phyloP scores from a whole-genome alignment of 2,888 invertebrate species.

The Oscheius onirici region DNA sequence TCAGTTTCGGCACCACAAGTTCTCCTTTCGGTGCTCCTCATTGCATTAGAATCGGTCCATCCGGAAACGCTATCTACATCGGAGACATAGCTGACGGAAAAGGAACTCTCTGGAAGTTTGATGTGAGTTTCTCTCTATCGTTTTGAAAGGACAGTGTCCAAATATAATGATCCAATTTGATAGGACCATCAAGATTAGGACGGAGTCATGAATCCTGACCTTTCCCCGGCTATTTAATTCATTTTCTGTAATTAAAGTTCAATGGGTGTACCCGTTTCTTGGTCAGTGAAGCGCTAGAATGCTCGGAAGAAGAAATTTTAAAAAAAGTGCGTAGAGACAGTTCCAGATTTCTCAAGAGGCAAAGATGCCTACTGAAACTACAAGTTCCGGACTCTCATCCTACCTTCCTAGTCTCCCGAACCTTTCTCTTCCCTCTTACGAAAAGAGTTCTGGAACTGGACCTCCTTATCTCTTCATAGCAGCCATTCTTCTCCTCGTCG shows the following conservation, averaged over 20 bases:
- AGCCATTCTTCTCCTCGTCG: background rate
- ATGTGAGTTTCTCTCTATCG: constrained; percentile 35
- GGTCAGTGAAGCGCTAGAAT: no score
- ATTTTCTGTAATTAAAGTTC: no score
- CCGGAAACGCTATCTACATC: constrained; percentile 81
- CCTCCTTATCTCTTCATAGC: constrained; percentile 14
- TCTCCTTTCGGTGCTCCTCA: constrained; percentile 80
- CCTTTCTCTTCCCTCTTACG: background rate
- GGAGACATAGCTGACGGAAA: constrained; percentile 81
- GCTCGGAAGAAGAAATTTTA: no score
- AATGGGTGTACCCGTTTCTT: no score
- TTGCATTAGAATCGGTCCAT: constrained; percentile 78
- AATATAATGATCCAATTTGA: background rate
- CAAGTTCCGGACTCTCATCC: background rate
- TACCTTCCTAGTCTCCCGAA: background rate
- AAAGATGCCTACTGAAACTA: background rate
- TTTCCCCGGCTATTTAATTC: background rate
- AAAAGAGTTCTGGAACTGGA: background rate
- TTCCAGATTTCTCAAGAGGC: constrained; percentile 48
- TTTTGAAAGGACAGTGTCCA: background rate
- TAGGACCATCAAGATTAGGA: background rate
- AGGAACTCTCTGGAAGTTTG: constrained; percentile 70
- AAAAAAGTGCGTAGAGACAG: no score
- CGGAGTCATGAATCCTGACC: background rate
- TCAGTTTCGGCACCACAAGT: constrained; percentile 45